These are phyloP conservation scores for Turnix velox DNA, from an alignment of 2,113 vertebrate species.

Conservation along the genomic window DNA sequence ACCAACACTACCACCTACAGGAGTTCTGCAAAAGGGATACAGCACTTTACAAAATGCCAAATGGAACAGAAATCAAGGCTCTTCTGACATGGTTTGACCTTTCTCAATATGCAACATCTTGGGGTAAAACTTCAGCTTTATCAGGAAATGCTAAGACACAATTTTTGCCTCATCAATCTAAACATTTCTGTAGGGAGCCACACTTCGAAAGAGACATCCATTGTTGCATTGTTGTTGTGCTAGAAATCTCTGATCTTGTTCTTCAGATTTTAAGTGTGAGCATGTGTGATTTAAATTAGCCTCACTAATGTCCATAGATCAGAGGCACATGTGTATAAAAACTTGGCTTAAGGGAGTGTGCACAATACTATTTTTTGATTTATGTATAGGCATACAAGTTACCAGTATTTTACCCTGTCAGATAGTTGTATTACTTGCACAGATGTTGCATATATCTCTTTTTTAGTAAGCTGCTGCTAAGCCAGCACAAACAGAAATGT, in stretches of 20 bases:
- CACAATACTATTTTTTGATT: background rate
- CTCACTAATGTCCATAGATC: background rate
- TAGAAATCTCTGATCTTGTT: background rate
- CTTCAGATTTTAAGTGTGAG: background rate
- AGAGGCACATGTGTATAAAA: background rate
- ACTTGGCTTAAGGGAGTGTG: background rate
- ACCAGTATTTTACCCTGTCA: background rate
- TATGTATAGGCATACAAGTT: background rate
- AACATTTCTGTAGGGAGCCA: background rate
- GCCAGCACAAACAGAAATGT: background rate
- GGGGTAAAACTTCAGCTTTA: background rate
- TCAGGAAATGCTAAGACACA: background rate
- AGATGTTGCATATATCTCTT: background rate
- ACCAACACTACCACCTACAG: slow-evolving; percentile 35
- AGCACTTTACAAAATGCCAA: background rate
- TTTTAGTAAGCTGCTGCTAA: background rate
- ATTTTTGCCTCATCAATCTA: background rate
- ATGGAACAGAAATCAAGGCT: background rate
- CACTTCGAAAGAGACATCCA: background rate
- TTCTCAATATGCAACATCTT: background rate
- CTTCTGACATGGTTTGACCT: background rate
- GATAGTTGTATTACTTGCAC: background rate
- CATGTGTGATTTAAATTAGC: background rate
- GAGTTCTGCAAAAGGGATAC: background rate
- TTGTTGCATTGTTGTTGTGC: background rate